phyloP scores from a whole-genome alignment of 2,113 vertebrate genomes.

The Terrapene triunguis region DNA sequence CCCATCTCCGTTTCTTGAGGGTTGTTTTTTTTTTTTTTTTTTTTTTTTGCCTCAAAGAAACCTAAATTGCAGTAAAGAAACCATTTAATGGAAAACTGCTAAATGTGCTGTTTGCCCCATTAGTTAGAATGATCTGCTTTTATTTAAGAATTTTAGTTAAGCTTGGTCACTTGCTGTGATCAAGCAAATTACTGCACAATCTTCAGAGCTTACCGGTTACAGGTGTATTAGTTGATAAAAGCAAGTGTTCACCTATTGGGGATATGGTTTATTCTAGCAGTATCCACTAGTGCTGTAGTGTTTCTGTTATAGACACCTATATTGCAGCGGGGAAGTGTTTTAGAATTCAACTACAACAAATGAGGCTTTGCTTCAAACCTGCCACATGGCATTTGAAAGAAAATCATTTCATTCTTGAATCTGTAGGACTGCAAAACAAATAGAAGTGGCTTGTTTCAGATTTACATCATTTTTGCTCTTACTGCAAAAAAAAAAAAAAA shows the following conservation, averaged over 20 bases:
- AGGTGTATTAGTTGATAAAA: not conserved
- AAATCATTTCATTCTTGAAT: not conserved
- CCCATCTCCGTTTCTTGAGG: not conserved
- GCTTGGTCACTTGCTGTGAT: not conserved
- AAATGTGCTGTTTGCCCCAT: not conserved
- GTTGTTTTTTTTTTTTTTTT: not conserved
- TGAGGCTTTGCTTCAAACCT: not conserved
- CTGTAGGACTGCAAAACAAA: not conserved
- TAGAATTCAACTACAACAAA: rapidly evolving
- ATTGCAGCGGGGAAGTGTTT: rapidly evolving
- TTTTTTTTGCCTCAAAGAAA: not conserved
- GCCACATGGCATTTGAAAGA: not conserved
- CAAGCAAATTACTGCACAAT: not conserved
- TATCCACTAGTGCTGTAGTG: rapidly evolving
- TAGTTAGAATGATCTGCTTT: not conserved
- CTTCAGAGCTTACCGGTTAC: not conserved
- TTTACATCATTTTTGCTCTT: rapidly evolving
- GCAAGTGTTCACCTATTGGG: not conserved
- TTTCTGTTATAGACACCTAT: rapidly evolving
- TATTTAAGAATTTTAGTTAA: not conserved
- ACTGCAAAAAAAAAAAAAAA: not conserved
- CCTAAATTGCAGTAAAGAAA: constrained; percentile 15
- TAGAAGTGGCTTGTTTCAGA: not conserved
- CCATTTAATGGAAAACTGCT: not conserved
- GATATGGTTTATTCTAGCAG: not conserved